phyloP scores from a whole-genome alignment of 2,113 vertebrate genomes.

The Myodes glareolus region DNA sequence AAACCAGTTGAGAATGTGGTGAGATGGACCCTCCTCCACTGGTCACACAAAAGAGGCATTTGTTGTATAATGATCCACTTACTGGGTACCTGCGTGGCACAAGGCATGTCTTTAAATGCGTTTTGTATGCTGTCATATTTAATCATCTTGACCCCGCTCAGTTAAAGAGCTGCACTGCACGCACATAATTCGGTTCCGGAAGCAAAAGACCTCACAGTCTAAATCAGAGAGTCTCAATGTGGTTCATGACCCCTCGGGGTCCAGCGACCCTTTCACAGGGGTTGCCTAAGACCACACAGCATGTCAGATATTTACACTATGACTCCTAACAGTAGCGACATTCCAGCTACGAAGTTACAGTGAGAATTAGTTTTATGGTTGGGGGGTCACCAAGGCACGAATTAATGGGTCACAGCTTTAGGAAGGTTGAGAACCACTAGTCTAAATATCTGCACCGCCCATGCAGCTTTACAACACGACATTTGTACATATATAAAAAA shows the following conservation, averaged over 20 bases:
- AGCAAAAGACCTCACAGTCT: neutral
- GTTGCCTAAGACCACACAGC: neutral
- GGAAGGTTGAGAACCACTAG: neutral
- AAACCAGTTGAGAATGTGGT: neutral
- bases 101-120: neutral
- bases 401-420: neutral
- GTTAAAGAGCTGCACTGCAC: neutral
- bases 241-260: neutral
- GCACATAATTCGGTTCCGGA: neutral
- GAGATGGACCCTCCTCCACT: neutral
- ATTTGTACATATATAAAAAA: neutral
- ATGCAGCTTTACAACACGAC: neutral
- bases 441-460: neutral
- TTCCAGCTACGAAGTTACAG: neutral
- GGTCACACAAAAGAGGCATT: neutral
- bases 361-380: neutral
- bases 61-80: neutral
- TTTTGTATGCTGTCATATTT: neutral
- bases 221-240: neutral
- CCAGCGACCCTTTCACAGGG: neutral
- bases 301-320: neutral
- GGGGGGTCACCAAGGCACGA: neutral
- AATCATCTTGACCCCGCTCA: neutral
- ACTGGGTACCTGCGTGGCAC: neutral
- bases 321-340: neutral